Percentiles rank a stretch among this genome's conserved stretches.
Conservation (phyloP, 1,140 invertebrate species). For the Drosophila tani region DNA sequence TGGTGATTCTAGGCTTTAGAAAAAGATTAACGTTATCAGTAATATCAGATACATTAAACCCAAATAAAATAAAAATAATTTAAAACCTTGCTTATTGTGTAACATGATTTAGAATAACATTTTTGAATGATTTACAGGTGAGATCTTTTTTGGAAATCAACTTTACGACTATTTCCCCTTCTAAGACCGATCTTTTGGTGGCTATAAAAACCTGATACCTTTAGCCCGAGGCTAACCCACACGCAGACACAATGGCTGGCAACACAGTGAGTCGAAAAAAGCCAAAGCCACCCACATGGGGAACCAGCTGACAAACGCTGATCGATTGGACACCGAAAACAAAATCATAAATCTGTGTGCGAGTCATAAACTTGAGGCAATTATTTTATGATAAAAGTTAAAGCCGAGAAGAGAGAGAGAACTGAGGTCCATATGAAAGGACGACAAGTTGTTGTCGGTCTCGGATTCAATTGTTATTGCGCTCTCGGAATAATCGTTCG, state of each 20-base stretch:
- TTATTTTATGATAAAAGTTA: conserved; percentile 70
- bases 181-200: conserved; percentile 31
- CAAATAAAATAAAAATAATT: too few relatives aligned
- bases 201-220: conserved; percentile 48
- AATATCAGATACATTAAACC: fast-evolving
- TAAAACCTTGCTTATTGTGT: too few relatives aligned
- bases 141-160: not conserved
- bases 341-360: conserved; percentile 63
- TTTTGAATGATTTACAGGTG: not conserved
- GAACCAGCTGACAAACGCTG: conserved; percentile 70
- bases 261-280: conserved; percentile 48
- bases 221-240: conserved; percentile 67
- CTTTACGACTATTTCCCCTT: conserved; percentile 11
- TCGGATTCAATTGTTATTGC: conserved; percentile 57
- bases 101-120: not conserved
- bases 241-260: conserved; percentile 68
- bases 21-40: too few relatives aligned
- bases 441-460: conserved; percentile 69
- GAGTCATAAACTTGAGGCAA: conserved; percentile 59
- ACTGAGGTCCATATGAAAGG: conserved; percentile 53
- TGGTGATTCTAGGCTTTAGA: too few relatives aligned
- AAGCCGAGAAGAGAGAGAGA: conserved; percentile 5
- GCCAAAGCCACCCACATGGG: conserved; percentile 55
- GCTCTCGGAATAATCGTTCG: conserved; percentile 45
- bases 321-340: conserved; percentile 62